Percentiles rank a stretch among this genome's conserved stretches.
These are phyloP conservation scores for Sesamia nonagrioides DNA, from an alignment of 1,140 invertebrate genomes.

Conservation along the genomic window DNA sequence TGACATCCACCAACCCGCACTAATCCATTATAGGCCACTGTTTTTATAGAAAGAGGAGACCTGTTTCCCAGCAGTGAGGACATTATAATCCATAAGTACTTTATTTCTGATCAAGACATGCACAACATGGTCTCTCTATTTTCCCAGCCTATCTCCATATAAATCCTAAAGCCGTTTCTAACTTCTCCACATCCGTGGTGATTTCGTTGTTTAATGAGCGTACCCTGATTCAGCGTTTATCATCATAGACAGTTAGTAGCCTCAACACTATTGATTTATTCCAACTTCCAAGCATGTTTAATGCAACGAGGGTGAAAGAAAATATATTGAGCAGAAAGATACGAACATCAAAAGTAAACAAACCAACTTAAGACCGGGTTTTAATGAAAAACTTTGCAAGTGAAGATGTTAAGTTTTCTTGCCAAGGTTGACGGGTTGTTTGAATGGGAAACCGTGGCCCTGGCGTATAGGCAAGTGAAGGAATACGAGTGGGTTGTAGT, in stretches of 20 bases:
- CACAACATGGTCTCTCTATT: too few species aligned
- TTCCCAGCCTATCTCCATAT: too few species aligned
- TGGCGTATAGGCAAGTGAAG: too few species aligned
- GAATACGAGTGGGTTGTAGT: too few species aligned
- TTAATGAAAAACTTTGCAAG: slow-evolving; percentile 2
- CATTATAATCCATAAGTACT: too few species aligned
- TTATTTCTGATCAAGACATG: too few species aligned
- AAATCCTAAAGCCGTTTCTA: background rate
- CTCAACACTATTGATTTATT: slow-evolving; percentile 32
- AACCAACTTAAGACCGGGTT: background rate
- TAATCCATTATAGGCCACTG: too few species aligned
- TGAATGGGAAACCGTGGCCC: too few species aligned
- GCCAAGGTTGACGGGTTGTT: too few species aligned
- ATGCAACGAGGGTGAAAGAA: slow-evolving; percentile 17
- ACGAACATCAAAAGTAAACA: background rate
- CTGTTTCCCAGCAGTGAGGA: too few species aligned
- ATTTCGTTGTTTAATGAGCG: slow-evolving; percentile 36
- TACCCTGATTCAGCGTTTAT: slow-evolving; percentile 45
- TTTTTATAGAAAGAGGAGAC: too few species aligned
- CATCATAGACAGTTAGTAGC: slow-evolving; percentile 33
- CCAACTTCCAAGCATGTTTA: background rate
- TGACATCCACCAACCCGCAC: too few species aligned
- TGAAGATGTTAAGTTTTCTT: slow-evolving; percentile 3
- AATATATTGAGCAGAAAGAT: slow-evolving; percentile 1
- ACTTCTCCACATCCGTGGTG: background rate